Conservation (phyloP, 2,888 invertebrate species). For the Zootermopsis nevadensis region DNA sequence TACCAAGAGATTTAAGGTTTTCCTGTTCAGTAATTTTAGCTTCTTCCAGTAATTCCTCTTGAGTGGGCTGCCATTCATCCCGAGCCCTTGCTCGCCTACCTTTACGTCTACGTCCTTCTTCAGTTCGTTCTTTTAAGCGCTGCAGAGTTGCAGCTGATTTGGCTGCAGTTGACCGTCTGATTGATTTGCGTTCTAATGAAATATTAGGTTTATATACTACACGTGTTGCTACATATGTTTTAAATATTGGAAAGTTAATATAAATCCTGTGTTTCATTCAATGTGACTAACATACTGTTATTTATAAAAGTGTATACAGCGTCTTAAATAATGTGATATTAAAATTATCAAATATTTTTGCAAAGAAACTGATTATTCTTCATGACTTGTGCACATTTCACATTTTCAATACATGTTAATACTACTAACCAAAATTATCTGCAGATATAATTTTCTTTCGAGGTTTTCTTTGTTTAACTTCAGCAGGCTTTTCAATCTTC, state of each 20-base stretch:
- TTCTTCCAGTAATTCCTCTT: conserved; percentile 93
- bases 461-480: conserved; percentile 47
- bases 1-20: conserved; percentile 92
- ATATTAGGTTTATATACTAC: too few relatives aligned
- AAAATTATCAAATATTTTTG: not conserved
- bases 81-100: conserved; percentile 68
- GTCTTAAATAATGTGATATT: not conserved
- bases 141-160: conserved; percentile 87
- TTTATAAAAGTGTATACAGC: too few relatives aligned
- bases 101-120: conserved; percentile 79
- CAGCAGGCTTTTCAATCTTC: conserved; percentile 51
- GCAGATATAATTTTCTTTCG: conserved; percentile 41
- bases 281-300: too few relatives aligned
- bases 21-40: conserved; percentile 93
- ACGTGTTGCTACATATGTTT: too few relatives aligned
- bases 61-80: conserved; percentile 81
- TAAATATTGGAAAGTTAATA: too few relatives aligned
- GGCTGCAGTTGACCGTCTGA: conserved; percentile 85
- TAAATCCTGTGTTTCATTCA: too few relatives aligned
- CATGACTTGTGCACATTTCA: too few relatives aligned
- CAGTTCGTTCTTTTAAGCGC: conserved; percentile 78
- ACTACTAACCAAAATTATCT: conserved; percentile 42
- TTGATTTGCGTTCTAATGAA: conserved; percentile 78
- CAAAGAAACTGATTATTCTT: not conserved
- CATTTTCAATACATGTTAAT: not conserved